Percentiles rank a stretch among this genome's conserved stretches.
Conservation (phyloP, 1,140 invertebrate species). For the Drosophila nasuta region DNA sequence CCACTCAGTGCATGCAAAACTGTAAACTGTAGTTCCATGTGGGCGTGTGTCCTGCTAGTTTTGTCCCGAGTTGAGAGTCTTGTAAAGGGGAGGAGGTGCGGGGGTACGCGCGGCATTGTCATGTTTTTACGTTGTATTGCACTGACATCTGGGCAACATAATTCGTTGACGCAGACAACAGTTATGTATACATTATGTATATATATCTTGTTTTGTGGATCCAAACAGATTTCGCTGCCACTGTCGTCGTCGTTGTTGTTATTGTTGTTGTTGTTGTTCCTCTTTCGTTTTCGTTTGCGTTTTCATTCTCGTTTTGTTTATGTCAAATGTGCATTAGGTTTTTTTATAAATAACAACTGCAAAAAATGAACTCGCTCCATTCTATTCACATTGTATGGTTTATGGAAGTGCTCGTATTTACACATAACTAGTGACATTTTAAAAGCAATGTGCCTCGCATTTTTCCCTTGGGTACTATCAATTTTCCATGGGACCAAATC, state of each 20-base stretch:
- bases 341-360: slow-evolving; percentile 29
- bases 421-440: slow-evolving; percentile 38
- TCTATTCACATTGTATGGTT: background rate
- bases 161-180: slow-evolving; percentile 65
- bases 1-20: slow-evolving; percentile 58
- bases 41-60: slow-evolving; percentile 40
- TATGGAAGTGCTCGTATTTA: slow-evolving; percentile 16
- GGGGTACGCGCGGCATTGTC: slow-evolving; percentile 54
- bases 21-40: slow-evolving; percentile 19
- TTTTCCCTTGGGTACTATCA: slow-evolving; percentile 27
- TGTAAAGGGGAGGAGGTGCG: background rate
- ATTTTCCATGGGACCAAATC: slow-evolving; percentile 23
- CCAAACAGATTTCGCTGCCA: slow-evolving; percentile 27
- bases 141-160: slow-evolving; percentile 76
- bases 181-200: slow-evolving; percentile 39
- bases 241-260: background rate
- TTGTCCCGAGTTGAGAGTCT: background rate
- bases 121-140: slow-evolving; percentile 74
- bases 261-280: too few species aligned
- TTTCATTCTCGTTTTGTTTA: slow-evolving; percentile 40
- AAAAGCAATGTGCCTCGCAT: slow-evolving; percentile 33
- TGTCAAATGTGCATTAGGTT: slow-evolving; percentile 59
- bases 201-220: slow-evolving; percentile 49
- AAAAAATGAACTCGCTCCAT: slow-evolving; percentile 10
- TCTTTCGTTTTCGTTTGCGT: slow-evolving; percentile 6